Evolutionary conservation across 2,888 invertebrate species (phyloP).

Genomic region (Schizotus pectinicornis): DNA sequence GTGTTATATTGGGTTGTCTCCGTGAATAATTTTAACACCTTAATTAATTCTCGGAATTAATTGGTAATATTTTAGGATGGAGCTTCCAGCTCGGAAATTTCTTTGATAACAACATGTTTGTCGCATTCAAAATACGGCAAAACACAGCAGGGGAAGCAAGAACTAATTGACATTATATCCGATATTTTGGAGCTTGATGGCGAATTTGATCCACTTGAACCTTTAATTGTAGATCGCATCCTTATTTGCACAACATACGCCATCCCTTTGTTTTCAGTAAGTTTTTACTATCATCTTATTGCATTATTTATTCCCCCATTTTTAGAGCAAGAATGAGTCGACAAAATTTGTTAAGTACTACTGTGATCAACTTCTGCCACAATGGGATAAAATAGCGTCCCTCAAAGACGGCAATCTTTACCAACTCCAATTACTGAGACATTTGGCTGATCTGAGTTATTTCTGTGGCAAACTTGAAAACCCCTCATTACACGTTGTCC

Average conservation of each 20-base stretch:
- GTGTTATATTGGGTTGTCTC: neutral
- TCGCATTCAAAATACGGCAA: slow-evolving; percentile 81
- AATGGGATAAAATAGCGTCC: slow-evolving; percentile 70
- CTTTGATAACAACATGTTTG: slow-evolving; percentile 85
- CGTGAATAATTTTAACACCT: neutral
- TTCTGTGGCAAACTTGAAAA: slow-evolving; percentile 80
- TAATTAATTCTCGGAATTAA: too few species aligned
- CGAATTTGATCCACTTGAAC: slow-evolving; percentile 64
- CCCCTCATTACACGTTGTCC: slow-evolving; percentile 74
- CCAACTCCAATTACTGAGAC: slow-evolving; percentile 81
- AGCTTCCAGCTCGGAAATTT: slow-evolving; percentile 91
- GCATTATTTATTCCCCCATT: slow-evolving; percentile 32
- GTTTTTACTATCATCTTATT: slow-evolving; percentile 49
- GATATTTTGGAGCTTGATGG: slow-evolving; percentile 84
- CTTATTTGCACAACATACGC: slow-evolving; percentile 87
- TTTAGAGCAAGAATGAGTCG: slow-evolving; percentile 83
- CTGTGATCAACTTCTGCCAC: slow-evolving; percentile 82
- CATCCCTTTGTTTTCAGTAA: slow-evolving; percentile 87
- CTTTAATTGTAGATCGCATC: slow-evolving; percentile 72
- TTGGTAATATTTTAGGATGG: slow-evolving; percentile 69
- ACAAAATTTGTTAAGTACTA: slow-evolving; percentile 84
- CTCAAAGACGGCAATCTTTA: slow-evolving; percentile 66
- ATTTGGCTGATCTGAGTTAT: slow-evolving; percentile 84
- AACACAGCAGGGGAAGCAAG: slow-evolving; percentile 77
- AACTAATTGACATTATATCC: slow-evolving; percentile 83